Evolutionary conservation across 2,888 invertebrate species (phyloP).

Genomic region (Galeopsomyia nigrocyanea): DNA sequence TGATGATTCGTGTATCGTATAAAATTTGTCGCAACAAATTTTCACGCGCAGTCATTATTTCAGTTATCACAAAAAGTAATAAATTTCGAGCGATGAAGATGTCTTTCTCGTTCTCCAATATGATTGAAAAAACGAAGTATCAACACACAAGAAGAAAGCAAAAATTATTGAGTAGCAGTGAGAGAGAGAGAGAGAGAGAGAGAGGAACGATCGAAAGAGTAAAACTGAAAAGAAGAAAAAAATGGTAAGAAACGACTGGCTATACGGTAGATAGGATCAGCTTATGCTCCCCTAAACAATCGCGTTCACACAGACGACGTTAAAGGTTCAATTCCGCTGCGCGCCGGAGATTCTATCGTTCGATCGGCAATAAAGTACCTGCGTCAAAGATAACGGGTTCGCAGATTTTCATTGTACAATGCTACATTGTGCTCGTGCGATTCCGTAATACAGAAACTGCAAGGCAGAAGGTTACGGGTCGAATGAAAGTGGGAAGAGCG

Average conservation of each 20-base stretch:
- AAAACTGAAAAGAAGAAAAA: slow-evolving; percentile 5
- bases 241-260: slow-evolving; percentile 7
- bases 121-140: background rate
- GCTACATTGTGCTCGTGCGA: slow-evolving; percentile 44
- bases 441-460: slow-evolving; percentile 39
- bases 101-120: no score
- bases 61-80: no score
- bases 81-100: no score
- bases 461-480: background rate
- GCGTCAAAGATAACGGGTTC: slow-evolving; percentile 45
- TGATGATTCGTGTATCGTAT: no score
- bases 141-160: slow-evolving; percentile 3
- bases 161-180: background rate
- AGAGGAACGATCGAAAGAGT: background rate
- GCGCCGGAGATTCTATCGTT: slow-evolving; percentile 37
- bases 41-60: no score
- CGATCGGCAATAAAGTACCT: slow-evolving; percentile 48
- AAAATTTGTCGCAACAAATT: no score
- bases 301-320: slow-evolving; percentile 43
- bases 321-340: slow-evolving; percentile 47
- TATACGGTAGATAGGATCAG: slow-evolving; percentile 26
- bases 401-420: slow-evolving; percentile 43
- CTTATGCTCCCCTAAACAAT: slow-evolving; percentile 35
- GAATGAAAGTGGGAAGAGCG: background rate
- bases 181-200: background rate